Percentiles rank a stretch among this genome's conserved stretches.
These are phyloP conservation scores for Typhlichthys eigenmanni DNA, from an alignment of 2,797 vertebrate species.

Conservation along the genomic window DNA sequence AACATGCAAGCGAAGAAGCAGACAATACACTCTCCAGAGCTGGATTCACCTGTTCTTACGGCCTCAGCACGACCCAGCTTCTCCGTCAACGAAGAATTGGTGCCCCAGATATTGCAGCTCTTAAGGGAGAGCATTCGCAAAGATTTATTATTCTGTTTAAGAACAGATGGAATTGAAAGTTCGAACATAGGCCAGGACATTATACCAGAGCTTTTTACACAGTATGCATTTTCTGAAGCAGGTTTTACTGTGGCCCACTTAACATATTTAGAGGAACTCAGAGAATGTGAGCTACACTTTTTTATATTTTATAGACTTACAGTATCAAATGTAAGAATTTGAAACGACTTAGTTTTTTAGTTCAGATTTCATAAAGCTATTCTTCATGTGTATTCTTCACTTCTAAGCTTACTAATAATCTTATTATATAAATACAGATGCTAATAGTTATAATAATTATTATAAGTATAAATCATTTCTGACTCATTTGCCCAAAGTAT, in stretches of 20 bases:
- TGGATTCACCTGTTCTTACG: conserved; percentile 36
- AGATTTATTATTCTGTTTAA: conserved; percentile 33
- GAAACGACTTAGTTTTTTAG: too few species aligned
- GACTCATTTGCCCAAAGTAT: conserved; percentile 19
- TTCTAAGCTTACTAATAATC: too few species aligned
- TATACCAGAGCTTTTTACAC: conserved; percentile 32
- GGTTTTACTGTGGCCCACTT: too few species aligned
- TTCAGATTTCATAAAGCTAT: too few species aligned
- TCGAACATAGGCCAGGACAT: conserved; percentile 20
- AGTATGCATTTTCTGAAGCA: too few species aligned
- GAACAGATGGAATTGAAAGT: conserved; percentile 31
- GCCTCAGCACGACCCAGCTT: conserved; percentile 28
- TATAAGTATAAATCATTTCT: neutral
- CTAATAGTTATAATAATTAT: too few species aligned
- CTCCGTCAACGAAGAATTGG: conserved; percentile 20
- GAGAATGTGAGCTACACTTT: too few species aligned
- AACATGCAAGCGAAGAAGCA: conserved; percentile 19
- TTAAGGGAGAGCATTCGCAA: conserved; percentile 40
- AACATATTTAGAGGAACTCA: too few species aligned
- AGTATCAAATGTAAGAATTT: too few species aligned
- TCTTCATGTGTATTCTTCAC: too few species aligned
- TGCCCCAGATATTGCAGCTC: conserved; percentile 53
- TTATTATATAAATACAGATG: too few species aligned
- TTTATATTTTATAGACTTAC: too few species aligned
- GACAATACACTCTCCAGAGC: conserved; percentile 19